Base-by-base conservation (phyloP, 1,140 invertebrate species). In the Amphibalanus amphitrite region DNA sequence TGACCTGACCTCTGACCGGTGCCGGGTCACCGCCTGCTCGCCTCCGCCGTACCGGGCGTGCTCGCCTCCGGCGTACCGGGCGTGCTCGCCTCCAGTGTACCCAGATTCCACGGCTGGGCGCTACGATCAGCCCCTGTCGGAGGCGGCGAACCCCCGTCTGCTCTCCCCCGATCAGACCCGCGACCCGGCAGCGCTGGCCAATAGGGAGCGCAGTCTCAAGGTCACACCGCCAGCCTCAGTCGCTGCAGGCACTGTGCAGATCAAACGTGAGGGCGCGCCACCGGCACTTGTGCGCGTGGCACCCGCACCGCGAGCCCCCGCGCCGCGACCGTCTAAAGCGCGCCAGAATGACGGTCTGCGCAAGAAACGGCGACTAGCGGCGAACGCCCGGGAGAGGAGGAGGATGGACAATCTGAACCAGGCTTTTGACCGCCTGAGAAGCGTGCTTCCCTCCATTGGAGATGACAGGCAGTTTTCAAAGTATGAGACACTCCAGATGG, bases 401-500 rank as follows among this genome's bases (percentile, higher is more conserved):
- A 81, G 94, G 6, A 98, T 97, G 94, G 91, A 95, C 81, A 94
- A 92, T 79, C 82, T 97, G 68, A 97, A 97, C 78, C 89, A 91
- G 73, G 94, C 94, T 0, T 97, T 97, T 78, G 94, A 97, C 78
- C 83, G 89, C 71, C 85, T 98, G 0, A 84, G 95, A 64, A 86
- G 89, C 3, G 94, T 95, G 74, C 83, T 98, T 6, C 95, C 95
- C 0, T 90, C 90, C 0, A 82, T 96, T 33, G 92, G 91, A 0
- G 91, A 93, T 75, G 91, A 97, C 77, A 85, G 92, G 30, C 92
- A 97, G 78, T 82, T 97, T 6, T 97, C 93, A 29, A 98, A 98
- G 79, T 97, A 95, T 80, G 95, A 98, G 80, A 97, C 95, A 0
- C 82, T 98, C 0, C 93, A 97, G 82, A 97, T 97, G 94, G 95